Conservation (phyloP, 2,113 vertebrate species). For the Hystrix brachyura region DNA sequence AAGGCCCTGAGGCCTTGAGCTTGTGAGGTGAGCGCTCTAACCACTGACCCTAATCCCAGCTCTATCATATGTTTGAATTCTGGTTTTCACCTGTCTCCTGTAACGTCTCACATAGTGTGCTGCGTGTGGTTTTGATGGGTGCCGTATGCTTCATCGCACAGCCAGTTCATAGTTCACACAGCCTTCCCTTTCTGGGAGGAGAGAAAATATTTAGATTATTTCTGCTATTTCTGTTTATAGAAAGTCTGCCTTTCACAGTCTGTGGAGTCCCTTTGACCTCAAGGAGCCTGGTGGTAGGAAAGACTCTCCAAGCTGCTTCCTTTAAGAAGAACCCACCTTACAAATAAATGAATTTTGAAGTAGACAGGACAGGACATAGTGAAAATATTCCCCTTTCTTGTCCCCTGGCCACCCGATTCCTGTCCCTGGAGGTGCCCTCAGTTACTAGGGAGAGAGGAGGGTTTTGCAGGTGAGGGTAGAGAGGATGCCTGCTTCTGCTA, state of each 20-base stretch:
- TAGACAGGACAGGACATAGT: background rate
- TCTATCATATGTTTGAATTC: background rate
- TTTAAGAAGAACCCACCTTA: background rate
- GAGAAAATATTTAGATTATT: background rate
- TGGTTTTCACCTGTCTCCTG: background rate
- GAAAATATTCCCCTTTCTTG: background rate
- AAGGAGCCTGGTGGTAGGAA: background rate
- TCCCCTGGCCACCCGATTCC: background rate
- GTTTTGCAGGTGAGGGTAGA: background rate
- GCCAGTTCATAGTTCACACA: background rate
- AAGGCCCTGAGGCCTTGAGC: no score
- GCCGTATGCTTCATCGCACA: background rate
- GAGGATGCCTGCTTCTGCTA: background rate
- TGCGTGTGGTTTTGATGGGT: background rate
- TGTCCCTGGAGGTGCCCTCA: background rate
- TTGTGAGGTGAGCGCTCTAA: no score
- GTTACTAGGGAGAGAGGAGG: background rate
- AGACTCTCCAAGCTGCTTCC: background rate
- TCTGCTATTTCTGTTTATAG: background rate
- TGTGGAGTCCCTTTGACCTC: background rate
- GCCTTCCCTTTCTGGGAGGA: background rate
- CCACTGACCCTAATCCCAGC: no score
- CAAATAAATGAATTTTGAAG: background rate
- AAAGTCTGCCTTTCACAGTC: background rate
- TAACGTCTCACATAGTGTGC: background rate